Conservation (phyloP, 1,140 invertebrate genomes). For the Brachionus plicatilis region DNA sequence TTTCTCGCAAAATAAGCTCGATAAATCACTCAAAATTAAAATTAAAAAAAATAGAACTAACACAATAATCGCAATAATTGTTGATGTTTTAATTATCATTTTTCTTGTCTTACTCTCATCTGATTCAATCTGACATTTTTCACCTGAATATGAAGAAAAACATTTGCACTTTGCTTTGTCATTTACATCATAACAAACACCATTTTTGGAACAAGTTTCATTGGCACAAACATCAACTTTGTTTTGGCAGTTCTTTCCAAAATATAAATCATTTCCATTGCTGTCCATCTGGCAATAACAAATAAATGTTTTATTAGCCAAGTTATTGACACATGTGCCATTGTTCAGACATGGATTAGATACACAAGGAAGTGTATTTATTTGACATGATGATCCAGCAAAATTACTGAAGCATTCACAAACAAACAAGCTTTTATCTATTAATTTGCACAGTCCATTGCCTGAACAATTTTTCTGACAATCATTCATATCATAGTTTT, state of each 20-base stretch:
- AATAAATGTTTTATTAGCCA: neutral
- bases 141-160: neutral
- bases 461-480: neutral
- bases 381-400: neutral
- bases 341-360: constrained; percentile 28
- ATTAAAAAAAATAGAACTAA: too few species aligned
- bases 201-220: constrained; percentile 13
- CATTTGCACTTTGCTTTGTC: neutral
- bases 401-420: neutral
- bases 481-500: neutral
- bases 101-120: neutral
- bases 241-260: constrained; percentile 13
- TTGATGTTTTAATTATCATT: neutral
- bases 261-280: neutral
- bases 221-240: constrained; percentile 18
- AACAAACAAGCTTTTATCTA: neutral
- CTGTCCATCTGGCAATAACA: neutral
- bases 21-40: too few species aligned
- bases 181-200: neutral
- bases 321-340: neutral
- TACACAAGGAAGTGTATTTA: neutral
- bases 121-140: constrained; percentile 26
- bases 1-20: too few species aligned
- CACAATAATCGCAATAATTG: neutral
- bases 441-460: neutral